phyloP scores from a whole-genome alignment of 2,797 vertebrate genomes.

The Monodelphis domestica region DNA sequence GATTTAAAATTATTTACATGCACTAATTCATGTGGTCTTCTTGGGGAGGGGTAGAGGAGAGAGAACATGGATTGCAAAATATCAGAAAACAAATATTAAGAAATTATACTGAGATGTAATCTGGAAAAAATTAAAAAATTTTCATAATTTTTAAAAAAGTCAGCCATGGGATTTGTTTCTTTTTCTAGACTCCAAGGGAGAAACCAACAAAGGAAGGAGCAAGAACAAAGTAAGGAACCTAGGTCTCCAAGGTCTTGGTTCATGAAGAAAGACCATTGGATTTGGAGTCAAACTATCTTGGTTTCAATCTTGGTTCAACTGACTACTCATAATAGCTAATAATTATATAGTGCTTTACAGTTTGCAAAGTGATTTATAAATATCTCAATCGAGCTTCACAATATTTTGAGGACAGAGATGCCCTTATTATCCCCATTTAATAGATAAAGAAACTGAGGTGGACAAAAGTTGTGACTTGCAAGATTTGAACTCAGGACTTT shows the following conservation, averaged over 20 bases:
- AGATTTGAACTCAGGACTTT: neutral
- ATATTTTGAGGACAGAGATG: neutral
- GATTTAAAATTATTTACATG: neutral
- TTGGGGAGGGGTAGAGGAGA: too few species aligned
- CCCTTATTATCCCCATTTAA: neutral
- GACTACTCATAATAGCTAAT: neutral
- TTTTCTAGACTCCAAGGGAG: neutral
- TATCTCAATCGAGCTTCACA: neutral
- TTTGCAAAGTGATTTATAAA: neutral
- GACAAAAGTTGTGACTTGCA: neutral
- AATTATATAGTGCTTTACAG: neutral
- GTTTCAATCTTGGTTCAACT: neutral
- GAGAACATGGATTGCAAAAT: too few species aligned
- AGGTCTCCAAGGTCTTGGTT: neutral
- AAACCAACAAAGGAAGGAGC: neutral
- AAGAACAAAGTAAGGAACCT: neutral
- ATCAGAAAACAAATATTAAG: too few species aligned
- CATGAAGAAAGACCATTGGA: neutral
- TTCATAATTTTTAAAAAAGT: too few species aligned
- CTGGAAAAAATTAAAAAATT: too few species aligned
- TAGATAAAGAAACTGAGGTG: neutral
- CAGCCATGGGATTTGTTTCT: neutral
- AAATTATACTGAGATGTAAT: too few species aligned
- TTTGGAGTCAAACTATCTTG: neutral
- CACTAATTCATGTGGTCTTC: neutral